These are phyloP conservation scores for Sphenopsis melanotis DNA, from an alignment of 2,797 vertebrate species.

Conservation along the genomic window DNA sequence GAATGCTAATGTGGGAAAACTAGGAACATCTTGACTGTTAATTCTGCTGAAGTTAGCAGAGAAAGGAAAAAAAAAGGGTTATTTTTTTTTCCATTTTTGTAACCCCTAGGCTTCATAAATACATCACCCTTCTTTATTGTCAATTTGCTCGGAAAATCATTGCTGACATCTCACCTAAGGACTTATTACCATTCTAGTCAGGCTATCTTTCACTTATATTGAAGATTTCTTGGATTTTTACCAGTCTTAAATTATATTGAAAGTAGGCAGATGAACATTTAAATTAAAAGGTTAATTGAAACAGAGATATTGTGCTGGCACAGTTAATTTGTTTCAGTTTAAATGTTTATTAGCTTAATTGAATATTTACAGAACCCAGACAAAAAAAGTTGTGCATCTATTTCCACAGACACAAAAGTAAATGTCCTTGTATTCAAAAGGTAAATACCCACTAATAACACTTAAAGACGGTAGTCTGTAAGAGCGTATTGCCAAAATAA, in stretches of 20 bases:
- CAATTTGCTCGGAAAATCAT: not conserved
- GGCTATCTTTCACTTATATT: not conserved
- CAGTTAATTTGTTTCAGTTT: constrained; percentile 41
- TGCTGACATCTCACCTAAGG: constrained; percentile 30
- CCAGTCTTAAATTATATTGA: constrained; percentile 11
- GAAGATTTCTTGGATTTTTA: constrained; percentile 39
- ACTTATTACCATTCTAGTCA: constrained; percentile 21
- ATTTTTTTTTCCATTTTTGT: not conserved
- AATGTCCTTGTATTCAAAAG: not conserved
- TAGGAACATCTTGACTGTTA: constrained; percentile 12
- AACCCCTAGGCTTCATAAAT: constrained; percentile 10
- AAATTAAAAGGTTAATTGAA: constrained; percentile 60
- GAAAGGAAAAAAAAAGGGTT: not conserved
- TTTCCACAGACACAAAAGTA: not conserved
- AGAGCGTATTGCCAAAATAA: not conserved
- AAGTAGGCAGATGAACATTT: constrained; percentile 30
- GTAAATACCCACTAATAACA: not conserved
- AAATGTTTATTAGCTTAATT: constrained; percentile 35
- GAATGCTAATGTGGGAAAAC: constrained; percentile 28
- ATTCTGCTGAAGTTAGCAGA: constrained; percentile 33
- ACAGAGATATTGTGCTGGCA: not conserved
- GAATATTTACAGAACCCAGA: constrained; percentile 11
- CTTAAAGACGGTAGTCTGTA: not conserved
- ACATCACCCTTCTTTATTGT: constrained; percentile 22
- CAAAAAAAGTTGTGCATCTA: not conserved